A percentile compares a stretch with the other conserved stretches of the same genome.
These are phyloP conservation scores for Callopanchax toddi DNA, from an alignment of 2,113 vertebrate genomes.

Conservation along the genomic window DNA sequence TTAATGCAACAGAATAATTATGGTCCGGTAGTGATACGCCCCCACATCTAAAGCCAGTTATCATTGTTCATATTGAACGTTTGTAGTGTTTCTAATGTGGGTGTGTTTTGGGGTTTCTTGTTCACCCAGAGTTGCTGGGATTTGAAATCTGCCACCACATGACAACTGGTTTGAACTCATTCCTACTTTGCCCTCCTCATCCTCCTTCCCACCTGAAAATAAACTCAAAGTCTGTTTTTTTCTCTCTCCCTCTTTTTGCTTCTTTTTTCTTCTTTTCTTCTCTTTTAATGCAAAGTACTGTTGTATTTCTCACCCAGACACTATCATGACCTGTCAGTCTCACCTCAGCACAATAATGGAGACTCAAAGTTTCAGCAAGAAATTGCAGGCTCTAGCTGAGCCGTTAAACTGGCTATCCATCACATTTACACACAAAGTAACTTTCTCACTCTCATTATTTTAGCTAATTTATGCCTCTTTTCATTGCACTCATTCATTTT, in stretches of 20 bases:
- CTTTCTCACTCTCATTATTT: neutral
- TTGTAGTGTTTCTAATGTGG: too few species aligned
- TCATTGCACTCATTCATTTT: neutral
- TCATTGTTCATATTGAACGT: too few species aligned
- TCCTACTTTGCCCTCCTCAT: too few species aligned
- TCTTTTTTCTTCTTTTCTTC: neutral
- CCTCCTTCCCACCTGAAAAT: too few species aligned
- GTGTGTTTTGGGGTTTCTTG: slow-evolving; percentile 10
- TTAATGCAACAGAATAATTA: too few species aligned
- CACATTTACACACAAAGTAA: slow-evolving; percentile 21
- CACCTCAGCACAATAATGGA: slow-evolving; percentile 38
- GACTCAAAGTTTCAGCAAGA: slow-evolving; percentile 35
- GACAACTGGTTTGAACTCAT: too few species aligned
- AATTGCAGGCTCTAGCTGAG: slow-evolving; percentile 49
- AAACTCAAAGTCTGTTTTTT: too few species aligned
- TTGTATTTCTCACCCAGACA: slow-evolving; percentile 1
- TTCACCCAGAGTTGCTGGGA: slow-evolving; percentile 1
- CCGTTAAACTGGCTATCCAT: slow-evolving; percentile 28
- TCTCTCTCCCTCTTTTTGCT: too few species aligned
- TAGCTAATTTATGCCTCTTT: neutral
- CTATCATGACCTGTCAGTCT: slow-evolving; percentile 15
- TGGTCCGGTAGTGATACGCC: too few species aligned
- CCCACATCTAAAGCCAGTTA: too few species aligned
- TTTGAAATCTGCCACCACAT: slow-evolving; percentile 27
- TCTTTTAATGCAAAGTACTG: slow-evolving; percentile 2